Conservation (phyloP, 2,797 vertebrate genomes). For the Falco peregrinus region DNA sequence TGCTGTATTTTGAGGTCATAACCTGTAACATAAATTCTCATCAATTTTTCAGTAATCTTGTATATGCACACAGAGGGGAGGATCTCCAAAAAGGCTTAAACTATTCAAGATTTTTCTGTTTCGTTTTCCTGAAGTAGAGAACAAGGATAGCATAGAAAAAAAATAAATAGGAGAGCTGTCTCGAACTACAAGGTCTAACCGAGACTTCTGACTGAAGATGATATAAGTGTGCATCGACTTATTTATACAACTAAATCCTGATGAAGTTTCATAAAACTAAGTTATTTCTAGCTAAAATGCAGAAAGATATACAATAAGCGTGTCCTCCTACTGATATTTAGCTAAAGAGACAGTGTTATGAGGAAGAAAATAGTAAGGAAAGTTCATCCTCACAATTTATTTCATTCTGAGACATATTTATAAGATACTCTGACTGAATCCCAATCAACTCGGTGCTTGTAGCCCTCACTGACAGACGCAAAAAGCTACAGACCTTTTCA, state of each 20-base stretch:
- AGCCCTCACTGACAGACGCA: neutral
- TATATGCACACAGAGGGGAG: fast-evolving
- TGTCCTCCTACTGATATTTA: neutral
- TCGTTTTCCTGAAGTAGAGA: neutral
- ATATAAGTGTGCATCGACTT: neutral
- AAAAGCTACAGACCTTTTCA: neutral
- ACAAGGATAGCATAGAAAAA: neutral
- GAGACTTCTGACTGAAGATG: neutral
- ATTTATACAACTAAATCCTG: neutral
- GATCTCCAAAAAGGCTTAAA: neutral
- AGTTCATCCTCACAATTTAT: neutral
- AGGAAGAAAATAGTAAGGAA: neutral
- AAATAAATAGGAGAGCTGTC: neutral
- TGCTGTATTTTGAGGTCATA: neutral
- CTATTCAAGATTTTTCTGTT: neutral
- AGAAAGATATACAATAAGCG: neutral
- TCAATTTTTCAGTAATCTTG: neutral
- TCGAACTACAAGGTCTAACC: neutral
- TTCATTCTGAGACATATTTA: neutral
- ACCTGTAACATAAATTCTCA: neutral
- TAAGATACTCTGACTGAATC: neutral
- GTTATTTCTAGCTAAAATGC: neutral
- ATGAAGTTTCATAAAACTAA: neutral
- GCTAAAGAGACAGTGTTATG: neutral
- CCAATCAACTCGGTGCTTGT: neutral